Evolutionary conservation across 2,888 invertebrate genomes (phyloP).

Genomic region (Gisinianus flammeolus): DNA sequence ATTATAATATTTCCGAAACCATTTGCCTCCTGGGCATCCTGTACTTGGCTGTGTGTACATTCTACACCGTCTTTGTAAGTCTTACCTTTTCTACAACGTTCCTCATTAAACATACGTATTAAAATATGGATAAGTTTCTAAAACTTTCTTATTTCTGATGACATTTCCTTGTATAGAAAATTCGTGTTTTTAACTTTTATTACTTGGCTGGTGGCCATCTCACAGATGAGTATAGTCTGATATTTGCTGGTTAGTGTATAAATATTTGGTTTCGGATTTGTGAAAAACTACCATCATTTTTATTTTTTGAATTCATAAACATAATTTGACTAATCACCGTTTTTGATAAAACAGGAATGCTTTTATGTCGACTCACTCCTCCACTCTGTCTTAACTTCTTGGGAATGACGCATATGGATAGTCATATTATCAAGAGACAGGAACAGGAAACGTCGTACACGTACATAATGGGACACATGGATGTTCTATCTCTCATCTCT

Average conservation of each 20-base stretch:
- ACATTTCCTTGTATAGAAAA: no score
- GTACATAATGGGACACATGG: slow-evolving; percentile 99
- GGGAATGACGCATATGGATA: slow-evolving; percentile 97
- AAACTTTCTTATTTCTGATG: no score
- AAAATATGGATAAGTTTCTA: no score
- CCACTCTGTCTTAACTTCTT: slow-evolving; percentile 98
- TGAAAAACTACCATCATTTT: neutral
- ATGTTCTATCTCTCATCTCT: slow-evolving; percentile 93
- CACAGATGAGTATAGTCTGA: slow-evolving; percentile 97
- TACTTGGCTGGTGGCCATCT: slow-evolving; percentile 97
- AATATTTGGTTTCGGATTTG: slow-evolving; percentile 67
- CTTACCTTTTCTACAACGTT: no score
- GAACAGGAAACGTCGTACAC: slow-evolving; percentile 91
- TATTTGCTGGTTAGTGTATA: slow-evolving; percentile 97
- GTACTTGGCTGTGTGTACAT: slow-evolving; percentile 96
- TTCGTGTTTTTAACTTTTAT: slow-evolving; percentile 93
- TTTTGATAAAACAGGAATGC: no score
- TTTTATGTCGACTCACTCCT: slow-evolving; percentile 82
- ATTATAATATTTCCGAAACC: slow-evolving; percentile 94
- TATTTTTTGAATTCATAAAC: neutral
- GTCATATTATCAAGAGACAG: slow-evolving; percentile 81
- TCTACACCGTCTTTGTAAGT: slow-evolving; percentile 83
- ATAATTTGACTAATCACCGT: neutral
- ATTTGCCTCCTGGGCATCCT: slow-evolving; percentile 89
- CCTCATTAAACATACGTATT: no score